phyloP scores from a whole-genome alignment of 2,888 invertebrate species.

The Leucophenga montana region DNA sequence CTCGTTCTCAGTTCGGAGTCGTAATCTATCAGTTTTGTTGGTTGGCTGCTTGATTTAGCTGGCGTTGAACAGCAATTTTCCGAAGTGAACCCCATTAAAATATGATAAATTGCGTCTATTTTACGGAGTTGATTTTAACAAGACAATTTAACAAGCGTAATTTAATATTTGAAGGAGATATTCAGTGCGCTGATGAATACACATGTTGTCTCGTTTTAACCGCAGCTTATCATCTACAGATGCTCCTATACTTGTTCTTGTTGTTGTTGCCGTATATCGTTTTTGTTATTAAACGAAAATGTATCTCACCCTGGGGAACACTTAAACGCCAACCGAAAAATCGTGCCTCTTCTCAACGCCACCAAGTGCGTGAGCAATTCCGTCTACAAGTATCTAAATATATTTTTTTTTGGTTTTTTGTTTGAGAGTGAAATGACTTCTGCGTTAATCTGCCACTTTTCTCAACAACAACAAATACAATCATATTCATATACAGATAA shows the following conservation, averaged over 20 bases:
- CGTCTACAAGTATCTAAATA: too few species aligned
- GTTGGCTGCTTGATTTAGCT: slow-evolving; percentile 14
- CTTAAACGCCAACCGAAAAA: slow-evolving; percentile 68
- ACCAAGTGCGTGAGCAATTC: too few species aligned
- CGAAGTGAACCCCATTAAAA: slow-evolving; percentile 65
- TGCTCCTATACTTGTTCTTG: slow-evolving; percentile 41
- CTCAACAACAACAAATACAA: slow-evolving; percentile 10
- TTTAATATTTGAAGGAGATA: slow-evolving; percentile 69
- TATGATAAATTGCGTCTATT: slow-evolving; percentile 70
- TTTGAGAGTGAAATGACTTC: slow-evolving; percentile 38
- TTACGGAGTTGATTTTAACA: slow-evolving; percentile 68
- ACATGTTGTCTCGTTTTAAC: slow-evolving; percentile 47
- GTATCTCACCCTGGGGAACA: slow-evolving; percentile 71
- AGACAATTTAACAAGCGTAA: slow-evolving; percentile 72
- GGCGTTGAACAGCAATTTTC: slow-evolving; percentile 59
- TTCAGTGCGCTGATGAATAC: slow-evolving; percentile 20
- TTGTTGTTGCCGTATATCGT: slow-evolving; percentile 33
- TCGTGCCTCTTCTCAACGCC: slow-evolving; percentile 45
- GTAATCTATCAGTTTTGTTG: too few species aligned
- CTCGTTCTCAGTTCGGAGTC: too few species aligned
- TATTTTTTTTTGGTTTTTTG: slow-evolving; percentile 48
- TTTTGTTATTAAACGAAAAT: slow-evolving; percentile 62
- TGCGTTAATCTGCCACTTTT: slow-evolving; percentile 55
- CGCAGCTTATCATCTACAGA: slow-evolving; percentile 63
- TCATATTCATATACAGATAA: background rate